Evolutionary conservation across 2,797 vertebrate species (phyloP).

Genomic region (Semaprochilodus insignis): DNA sequence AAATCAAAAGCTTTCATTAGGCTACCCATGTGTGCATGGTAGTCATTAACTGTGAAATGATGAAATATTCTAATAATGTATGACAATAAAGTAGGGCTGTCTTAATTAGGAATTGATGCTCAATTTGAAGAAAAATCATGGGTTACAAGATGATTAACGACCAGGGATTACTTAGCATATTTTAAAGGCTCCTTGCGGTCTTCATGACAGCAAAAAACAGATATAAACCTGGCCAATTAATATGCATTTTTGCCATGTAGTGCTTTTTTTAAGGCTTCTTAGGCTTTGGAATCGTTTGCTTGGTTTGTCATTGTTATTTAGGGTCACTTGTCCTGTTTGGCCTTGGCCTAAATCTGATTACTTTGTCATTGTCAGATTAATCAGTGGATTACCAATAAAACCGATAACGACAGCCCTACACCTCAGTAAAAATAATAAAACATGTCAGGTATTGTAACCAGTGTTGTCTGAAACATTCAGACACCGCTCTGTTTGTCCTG

Average conservation of each 20-base stretch:
- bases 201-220: background rate
- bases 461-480: background rate
- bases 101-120: background rate
- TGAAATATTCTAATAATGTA: background rate
- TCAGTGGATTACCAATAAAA: background rate
- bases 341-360: background rate
- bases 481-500: background rate
- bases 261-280: background rate
- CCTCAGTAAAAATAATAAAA: background rate
- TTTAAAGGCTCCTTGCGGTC: background rate
- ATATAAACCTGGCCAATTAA: background rate
- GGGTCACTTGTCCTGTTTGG: background rate
- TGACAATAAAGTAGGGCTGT: background rate
- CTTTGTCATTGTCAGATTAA: background rate
- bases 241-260: background rate
- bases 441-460: background rate
- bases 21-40: background rate
- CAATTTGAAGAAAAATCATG: background rate
- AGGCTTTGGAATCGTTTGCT: background rate
- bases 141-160: background rate
- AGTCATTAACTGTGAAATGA: background rate
- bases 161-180: background rate
- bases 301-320: background rate
- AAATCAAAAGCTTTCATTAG: background rate
- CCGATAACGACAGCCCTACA: background rate